Conservation (phyloP, 2,888 invertebrate genomes). For the Hofmannophila pseudospretella region DNA sequence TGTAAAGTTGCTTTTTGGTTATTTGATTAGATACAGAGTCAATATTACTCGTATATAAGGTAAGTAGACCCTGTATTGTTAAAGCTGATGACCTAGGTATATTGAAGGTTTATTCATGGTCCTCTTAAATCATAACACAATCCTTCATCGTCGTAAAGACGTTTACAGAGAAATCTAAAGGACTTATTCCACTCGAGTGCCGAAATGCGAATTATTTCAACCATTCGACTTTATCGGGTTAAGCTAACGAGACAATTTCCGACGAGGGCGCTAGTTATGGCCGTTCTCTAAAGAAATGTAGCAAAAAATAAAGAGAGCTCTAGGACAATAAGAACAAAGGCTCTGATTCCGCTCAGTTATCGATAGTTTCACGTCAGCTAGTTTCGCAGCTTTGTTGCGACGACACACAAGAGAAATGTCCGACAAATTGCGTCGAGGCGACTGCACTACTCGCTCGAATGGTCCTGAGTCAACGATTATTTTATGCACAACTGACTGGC, state of each 20-base stretch:
- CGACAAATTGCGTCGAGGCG: slow-evolving; percentile 59
- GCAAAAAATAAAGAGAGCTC: slow-evolving; percentile 23
- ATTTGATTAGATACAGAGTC: too few species aligned
- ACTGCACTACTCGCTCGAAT: slow-evolving; percentile 34
- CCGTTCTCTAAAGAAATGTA: slow-evolving; percentile 33
- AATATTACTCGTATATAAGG: too few species aligned
- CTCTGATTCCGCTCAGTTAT: slow-evolving; percentile 56
- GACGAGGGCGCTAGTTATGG: slow-evolving; percentile 36
- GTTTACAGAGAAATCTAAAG: slow-evolving; percentile 18
- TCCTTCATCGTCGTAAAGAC: too few species aligned
- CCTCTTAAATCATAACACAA: too few species aligned
- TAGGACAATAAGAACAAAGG: slow-evolving; percentile 47
- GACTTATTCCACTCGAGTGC: slow-evolving; percentile 20
- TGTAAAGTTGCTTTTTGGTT: too few species aligned
- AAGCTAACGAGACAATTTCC: slow-evolving; percentile 43
- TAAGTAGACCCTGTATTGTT: too few species aligned
- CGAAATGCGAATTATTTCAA: slow-evolving; percentile 38
- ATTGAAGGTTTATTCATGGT: too few species aligned
- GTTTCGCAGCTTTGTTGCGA: slow-evolving; percentile 55
- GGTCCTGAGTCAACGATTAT: slow-evolving; percentile 50
- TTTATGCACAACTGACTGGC: slow-evolving; percentile 50
- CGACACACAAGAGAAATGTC: slow-evolving; percentile 61
- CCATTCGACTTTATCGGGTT: slow-evolving; percentile 35
- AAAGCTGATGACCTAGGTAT: too few species aligned
- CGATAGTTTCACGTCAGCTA: slow-evolving; percentile 57